Conservation (phyloP, 2,113 vertebrate genomes). For the Chitala chitala region DNA sequence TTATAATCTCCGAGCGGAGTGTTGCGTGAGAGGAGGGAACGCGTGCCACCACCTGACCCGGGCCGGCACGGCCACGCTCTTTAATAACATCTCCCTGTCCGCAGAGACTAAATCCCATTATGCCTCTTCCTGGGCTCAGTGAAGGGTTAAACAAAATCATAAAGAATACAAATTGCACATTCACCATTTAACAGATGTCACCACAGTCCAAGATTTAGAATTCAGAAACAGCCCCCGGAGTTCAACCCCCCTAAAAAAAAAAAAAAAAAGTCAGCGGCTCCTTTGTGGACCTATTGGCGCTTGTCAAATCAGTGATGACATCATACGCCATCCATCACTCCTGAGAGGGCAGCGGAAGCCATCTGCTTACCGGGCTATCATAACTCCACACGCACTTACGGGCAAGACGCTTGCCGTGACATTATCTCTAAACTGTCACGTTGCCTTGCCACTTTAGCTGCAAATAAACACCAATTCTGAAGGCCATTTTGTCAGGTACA, state of each 20-base stretch:
- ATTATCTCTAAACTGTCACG: constrained; percentile 70
- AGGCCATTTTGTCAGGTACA: constrained; percentile 28
- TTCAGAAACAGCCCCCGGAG: constrained; percentile 76
- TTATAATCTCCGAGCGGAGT: neutral
- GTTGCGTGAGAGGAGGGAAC: neutral
- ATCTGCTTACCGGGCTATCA: constrained; percentile 83
- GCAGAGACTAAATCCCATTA: constrained; percentile 76
- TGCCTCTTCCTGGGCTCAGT: constrained; percentile 57
- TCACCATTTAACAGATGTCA: constrained; percentile 85
- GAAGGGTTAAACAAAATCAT: constrained; percentile 77
- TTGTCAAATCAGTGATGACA: constrained; percentile 88
- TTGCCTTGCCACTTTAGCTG: constrained; percentile 43
- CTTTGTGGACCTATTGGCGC: constrained; percentile 67
- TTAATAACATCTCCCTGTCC: constrained; percentile 67
- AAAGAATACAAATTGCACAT: constrained; percentile 85
- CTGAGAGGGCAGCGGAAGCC: constrained; percentile 74
- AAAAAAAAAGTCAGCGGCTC: constrained; percentile 72
- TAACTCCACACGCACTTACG: constrained; percentile 73
- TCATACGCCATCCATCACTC: constrained; percentile 91
- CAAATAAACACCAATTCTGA: constrained; percentile 31
- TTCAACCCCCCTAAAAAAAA: no score
- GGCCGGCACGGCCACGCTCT: constrained; percentile 66
- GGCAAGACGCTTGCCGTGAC: constrained; percentile 64
- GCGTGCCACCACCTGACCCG: constrained; percentile 48
- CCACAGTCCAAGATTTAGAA: constrained; percentile 79